Evolutionary conservation across 2,113 vertebrate genomes (phyloP).

Genomic region (Cacatua alba): DNA sequence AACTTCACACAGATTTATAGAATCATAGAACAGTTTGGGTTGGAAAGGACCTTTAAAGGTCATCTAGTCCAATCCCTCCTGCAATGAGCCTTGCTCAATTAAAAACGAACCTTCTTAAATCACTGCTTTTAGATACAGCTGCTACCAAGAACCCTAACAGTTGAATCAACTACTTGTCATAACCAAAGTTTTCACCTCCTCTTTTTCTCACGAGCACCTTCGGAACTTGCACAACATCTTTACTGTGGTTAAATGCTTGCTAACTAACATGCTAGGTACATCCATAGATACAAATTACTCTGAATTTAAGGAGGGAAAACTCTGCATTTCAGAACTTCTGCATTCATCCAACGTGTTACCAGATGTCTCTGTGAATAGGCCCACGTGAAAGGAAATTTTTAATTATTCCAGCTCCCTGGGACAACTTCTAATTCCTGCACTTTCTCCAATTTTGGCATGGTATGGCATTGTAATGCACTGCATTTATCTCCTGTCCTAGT

Average conservation of each 20-base stretch:
- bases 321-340: neutral
- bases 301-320: neutral
- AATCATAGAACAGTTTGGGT: neutral
- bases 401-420: neutral
- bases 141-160: neutral
- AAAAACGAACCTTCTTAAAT: neutral
- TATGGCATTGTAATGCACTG: neutral
- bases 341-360: neutral
- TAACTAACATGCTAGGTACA: neutral
- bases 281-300: neutral
- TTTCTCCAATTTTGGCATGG: neutral
- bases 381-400: neutral
- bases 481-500: neutral
- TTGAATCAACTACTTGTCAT: neutral
- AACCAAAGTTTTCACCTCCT: neutral
- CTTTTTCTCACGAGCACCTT: neutral
- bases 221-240: neutral
- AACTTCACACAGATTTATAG: neutral
- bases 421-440: neutral
- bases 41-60: neutral
- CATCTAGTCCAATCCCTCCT: neutral
- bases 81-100: neutral
- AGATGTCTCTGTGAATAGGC: neutral
- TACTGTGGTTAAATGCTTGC: neutral
- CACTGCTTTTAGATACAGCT: neutral